Percentiles rank a stretch among this genome's conserved stretches.
These are phyloP conservation scores for Dolichoris vasculosae DNA, from an alignment of 1,140 invertebrate species.

Conservation along the genomic window DNA sequence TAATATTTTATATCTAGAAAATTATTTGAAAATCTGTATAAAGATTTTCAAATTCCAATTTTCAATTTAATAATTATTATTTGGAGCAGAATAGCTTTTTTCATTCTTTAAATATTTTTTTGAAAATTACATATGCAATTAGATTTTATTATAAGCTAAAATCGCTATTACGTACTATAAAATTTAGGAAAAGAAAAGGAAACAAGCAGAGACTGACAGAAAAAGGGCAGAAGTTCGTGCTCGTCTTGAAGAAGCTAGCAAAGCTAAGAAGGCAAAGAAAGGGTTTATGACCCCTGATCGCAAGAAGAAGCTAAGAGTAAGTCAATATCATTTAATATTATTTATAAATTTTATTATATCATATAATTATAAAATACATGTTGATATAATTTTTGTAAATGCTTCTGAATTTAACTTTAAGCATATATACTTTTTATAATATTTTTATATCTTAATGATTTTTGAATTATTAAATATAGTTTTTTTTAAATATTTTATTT, in stretches of 20 bases:
- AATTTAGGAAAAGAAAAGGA: slow-evolving; percentile 91
- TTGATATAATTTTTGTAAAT: no score
- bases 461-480: no score
- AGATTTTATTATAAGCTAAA: slow-evolving; percentile 42
- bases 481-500: no score
- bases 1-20: no score
- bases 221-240: slow-evolving; percentile 96
- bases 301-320: slow-evolving; percentile 97
- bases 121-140: background rate
- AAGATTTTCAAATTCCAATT: slow-evolving; percentile 6
- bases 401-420: no score
- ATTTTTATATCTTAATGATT: no score
- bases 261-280: slow-evolving; percentile 96
- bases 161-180: slow-evolving; percentile 59
- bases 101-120: slow-evolving; percentile 21
- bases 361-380: no score
- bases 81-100: background rate
- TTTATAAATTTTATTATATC: background rate
- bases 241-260: slow-evolving; percentile 95
- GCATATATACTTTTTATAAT: no score
- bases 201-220: slow-evolving; percentile 94
- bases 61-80: background rate
- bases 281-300: slow-evolving; percentile 99
- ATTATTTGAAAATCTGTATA: background rate
- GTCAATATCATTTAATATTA: slow-evolving; percentile 64